Conservation (phyloP, 2,888 invertebrate species). For the Andrena minutula region DNA sequence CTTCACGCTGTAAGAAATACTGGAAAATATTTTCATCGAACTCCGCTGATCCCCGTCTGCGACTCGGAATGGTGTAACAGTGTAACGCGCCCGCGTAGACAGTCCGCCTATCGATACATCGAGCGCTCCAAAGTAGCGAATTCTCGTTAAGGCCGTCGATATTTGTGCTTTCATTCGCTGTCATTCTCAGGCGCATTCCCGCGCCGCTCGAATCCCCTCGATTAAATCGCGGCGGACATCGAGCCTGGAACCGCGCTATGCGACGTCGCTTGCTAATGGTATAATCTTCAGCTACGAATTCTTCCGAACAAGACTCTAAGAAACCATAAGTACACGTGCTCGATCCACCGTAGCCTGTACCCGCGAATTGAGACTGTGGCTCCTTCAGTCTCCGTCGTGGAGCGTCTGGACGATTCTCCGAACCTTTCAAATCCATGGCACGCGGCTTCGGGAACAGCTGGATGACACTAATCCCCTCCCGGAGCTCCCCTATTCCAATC, state of each 20-base stretch:
- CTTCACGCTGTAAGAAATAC: slow-evolving; percentile 10
- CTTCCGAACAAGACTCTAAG: slow-evolving; percentile 14
- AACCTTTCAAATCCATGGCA: slow-evolving; percentile 60
- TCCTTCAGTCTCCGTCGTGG: neutral
- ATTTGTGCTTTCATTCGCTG: neutral
- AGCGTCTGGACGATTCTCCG: slow-evolving; percentile 30
- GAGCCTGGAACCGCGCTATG: neutral
- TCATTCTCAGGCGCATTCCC: neutral
- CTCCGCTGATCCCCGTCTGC: neutral
- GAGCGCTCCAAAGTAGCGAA: neutral
- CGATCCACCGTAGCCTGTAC: neutral
- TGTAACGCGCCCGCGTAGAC: no score
- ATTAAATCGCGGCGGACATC: neutral
- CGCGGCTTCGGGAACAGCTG: slow-evolving; percentile 12
- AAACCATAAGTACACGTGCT: slow-evolving; percentile 25
- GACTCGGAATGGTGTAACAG: no score
- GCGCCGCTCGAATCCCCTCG: neutral
- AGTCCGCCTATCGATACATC: neutral
- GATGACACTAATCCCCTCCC: neutral
- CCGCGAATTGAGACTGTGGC: neutral
- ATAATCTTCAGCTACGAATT: slow-evolving; percentile 7
- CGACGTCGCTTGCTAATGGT: slow-evolving; percentile 7
- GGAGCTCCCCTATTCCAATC: neutral
- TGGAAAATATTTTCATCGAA: slow-evolving; percentile 17
- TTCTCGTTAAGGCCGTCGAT: slow-evolving; percentile 1